These are phyloP conservation scores for Saccostrea glomerata DNA, from an alignment of 1,140 invertebrate species.

Conservation along the genomic window DNA sequence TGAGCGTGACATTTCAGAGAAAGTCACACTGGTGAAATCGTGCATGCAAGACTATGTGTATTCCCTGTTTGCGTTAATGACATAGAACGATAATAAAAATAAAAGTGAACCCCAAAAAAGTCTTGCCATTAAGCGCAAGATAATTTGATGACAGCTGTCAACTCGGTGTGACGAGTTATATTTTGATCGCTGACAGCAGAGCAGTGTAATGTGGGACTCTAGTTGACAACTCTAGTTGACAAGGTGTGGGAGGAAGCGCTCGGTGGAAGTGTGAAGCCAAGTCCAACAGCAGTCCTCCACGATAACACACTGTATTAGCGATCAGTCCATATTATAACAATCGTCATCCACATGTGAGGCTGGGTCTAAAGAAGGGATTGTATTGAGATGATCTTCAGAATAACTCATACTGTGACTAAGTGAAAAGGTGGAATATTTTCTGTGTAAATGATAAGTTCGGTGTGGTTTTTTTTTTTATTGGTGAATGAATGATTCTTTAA, in stretches of 20 bases:
- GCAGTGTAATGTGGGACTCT: not conserved
- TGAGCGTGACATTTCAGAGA: no score
- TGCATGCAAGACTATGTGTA: not conserved
- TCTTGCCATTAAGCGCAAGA: not conserved
- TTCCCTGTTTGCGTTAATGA: not conserved
- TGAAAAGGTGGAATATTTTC: not conserved
- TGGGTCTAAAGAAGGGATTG: not conserved
- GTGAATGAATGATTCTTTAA: no score
- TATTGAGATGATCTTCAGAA: no score
- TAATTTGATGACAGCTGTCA: conserved; percentile 7
- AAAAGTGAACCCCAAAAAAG: not conserved
- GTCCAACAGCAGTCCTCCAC: no score
- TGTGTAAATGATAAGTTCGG: not conserved
- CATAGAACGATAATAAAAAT: not conserved
- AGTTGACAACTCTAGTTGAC: no score
- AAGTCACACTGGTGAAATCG: not conserved
- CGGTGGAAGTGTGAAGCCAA: not conserved
- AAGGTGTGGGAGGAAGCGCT: not conserved
- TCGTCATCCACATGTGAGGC: not conserved
- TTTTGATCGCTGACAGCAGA: not conserved
- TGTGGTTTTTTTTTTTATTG: not conserved
- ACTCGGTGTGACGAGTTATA: not conserved
- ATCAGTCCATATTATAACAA: no score
- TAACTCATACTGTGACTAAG: no score
- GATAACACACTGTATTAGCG: no score